Conservation (phyloP, 1,140 invertebrate genomes). For the Diplogasteroides magnus region DNA sequence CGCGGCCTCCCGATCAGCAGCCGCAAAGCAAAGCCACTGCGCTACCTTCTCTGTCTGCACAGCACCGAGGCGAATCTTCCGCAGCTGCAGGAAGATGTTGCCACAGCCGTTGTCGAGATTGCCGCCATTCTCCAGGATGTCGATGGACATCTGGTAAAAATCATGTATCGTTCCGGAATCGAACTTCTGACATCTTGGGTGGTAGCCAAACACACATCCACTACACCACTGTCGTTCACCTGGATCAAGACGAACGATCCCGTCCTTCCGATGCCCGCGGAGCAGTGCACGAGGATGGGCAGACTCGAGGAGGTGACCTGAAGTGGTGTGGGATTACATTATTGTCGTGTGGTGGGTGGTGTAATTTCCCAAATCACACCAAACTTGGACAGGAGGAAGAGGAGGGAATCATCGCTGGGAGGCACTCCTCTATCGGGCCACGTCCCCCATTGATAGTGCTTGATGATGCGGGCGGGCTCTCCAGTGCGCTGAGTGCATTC, state of each 20-base stretch:
- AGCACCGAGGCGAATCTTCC: neutral
- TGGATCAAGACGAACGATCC: neutral
- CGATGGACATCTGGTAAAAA: neutral
- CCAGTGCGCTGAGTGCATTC: neutral
- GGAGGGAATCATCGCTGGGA: neutral
- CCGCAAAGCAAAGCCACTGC: no score
- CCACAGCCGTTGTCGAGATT: no score
- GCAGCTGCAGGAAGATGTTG: no score
- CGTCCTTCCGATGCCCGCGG: neutral
- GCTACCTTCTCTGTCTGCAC: neutral
- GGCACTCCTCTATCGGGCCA: neutral
- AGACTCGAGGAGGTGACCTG: neutral
- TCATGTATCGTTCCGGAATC: neutral
- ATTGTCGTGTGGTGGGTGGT: no score
- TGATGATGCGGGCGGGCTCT: neutral
- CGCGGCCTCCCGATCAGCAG: neutral
- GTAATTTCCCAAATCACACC: neutral
- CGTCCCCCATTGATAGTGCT: neutral
- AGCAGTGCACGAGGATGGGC: neutral
- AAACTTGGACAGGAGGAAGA: neutral
- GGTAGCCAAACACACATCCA: no score
- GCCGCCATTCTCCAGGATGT: neutral
- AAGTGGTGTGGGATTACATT: no score
- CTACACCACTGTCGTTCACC: neutral
- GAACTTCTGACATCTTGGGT: neutral